Evolutionary conservation across 2,888 invertebrate species (phyloP), one percentile per base, ranked within the genome.

Genomic region (Diaperis boleti): DNA sequence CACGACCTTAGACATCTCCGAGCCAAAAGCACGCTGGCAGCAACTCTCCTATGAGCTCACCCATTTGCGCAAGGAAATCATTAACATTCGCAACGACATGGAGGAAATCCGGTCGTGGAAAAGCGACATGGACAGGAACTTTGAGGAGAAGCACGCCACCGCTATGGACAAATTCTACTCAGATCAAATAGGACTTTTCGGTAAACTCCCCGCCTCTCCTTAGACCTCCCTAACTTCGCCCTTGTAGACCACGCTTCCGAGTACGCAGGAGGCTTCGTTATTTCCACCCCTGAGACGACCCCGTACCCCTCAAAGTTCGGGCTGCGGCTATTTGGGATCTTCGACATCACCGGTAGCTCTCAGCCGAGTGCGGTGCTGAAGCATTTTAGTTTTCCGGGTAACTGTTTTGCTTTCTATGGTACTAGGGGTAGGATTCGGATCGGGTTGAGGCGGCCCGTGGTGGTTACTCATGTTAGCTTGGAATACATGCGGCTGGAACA

Each of bases 401-500:
- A 87, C 66, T 89, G 88, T 76, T 89, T 86, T 85, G 83, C 87
- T 10, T 88, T 88, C 75, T 79, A 80, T 54, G 87, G 86, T 2
- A 63, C 72, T 14, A 69, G 73, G 10, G 87, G 85, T 2, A 82
- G 81, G 67, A 74, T 88, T 31, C 83, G 85, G 2, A 83, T 88
- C 22, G 79, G 83, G 69, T 76, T 88, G 47, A 78, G 84, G 1
- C 75, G 76, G 1, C 67, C 73, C 1, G 81, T 88, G 55, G 70
- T 76, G 41, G 81, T 86, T 1, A 82, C 82, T 6, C 82, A 83
- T 2, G 83, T 88, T 61, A 82, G 85, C 2, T 67, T 88, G 62
- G 87, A 88, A 72, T 87, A 88, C 6, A 76, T 76, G 37, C 76
- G 76, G 18, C 73, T 88, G 1, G 84, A 84, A 5, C 79, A 82